Percentiles rank a stretch among this genome's conserved stretches.
phyloP scores from a whole-genome alignment of 2,797 vertebrate genomes.

The Bufotes viridis region DNA sequence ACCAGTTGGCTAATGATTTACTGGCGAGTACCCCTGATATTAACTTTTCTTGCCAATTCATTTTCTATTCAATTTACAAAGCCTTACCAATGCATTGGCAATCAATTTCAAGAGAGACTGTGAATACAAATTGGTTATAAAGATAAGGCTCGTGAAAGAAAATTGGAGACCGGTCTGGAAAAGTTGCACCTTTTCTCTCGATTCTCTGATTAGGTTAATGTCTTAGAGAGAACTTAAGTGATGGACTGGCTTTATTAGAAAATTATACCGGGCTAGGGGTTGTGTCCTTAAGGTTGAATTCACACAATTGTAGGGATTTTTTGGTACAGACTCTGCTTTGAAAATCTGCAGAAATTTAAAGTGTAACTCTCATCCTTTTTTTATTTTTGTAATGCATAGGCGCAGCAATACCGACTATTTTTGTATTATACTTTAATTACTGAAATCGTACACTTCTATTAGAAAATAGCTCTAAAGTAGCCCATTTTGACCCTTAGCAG shows the following conservation, averaged over 20 bases:
- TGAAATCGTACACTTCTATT: too few relatives aligned
- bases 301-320: not conserved
- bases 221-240: not conserved
- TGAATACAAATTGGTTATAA: conserved; percentile 54
- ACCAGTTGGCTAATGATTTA: conserved; percentile 59
- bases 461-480: too few relatives aligned
- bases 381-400: too few relatives aligned
- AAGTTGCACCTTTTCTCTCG: not conserved
- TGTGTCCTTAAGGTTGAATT: not conserved
- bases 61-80: conserved; percentile 60
- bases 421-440: too few relatives aligned
- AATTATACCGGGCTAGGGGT: not conserved
- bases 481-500: too few relatives aligned
- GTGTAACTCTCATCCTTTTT: too few relatives aligned
- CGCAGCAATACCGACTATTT: too few relatives aligned
- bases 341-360: too few relatives aligned
- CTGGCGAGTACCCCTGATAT: conserved; percentile 52
- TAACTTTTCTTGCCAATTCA: conserved; percentile 60
- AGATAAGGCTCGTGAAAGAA: conserved; percentile 25
- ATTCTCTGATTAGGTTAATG: conserved; percentile 26
- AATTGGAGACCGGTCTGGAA: conserved; percentile 11
- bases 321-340: too few relatives aligned
- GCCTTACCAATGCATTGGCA: conserved; percentile 59
- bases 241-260: conserved; percentile 24
- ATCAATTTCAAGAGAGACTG: conserved; percentile 50